Evolutionary conservation across 2,888 invertebrate genomes (phyloP), one percentile per base, ranked within the genome.

Genomic region (Alloplasta piceator): DNA sequence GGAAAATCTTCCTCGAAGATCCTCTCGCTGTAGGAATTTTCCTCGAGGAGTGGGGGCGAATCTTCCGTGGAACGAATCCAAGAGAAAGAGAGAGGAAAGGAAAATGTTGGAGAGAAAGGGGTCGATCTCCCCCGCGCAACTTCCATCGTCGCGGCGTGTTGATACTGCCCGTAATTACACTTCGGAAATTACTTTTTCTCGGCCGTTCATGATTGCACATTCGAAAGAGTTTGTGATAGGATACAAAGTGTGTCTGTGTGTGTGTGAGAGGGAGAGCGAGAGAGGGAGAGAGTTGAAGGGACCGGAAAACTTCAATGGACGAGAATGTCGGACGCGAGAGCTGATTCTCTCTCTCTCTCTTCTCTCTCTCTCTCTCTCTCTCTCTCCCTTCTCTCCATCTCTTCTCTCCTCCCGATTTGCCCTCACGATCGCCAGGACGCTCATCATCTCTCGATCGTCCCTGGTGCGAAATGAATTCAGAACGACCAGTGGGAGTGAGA

Each of bases 141-240:
- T 73, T 80, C 73, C 58, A 77, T 80, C 61, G 72, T 67, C 67
- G 63, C 73, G 72, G 66, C 73, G 72, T 84, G 82, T 84, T 82
- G 82, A 83, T 79, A 80, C 81, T 81, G 74, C 50, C 68, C 75
- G 84, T 84, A 84, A 84, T 84, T 84, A 84, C 83, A 79, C 81
- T 79, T 81, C 84, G 84, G 84, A 84, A 84, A 84, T 84, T 83
- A 84, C 84, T 84, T 84, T 84, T 84, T 84, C 83, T 83, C 78
- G 77, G 77, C 79, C 74, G 79, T 74, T 52, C 81, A 81, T 84
- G 83, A 84, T 84, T 84, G 84, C 81, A 83, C 77, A 79, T 82
- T 81, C 82, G 77, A 83, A 81, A 79, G 84, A 83, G 84, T 81
- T 79, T 71, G 72, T 79, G 55, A 39, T 78, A 58, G 72, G 63